Evolutionary conservation across 2,888 invertebrate genomes (phyloP), one percentile per base, ranked within the genome.

Genomic region (Rhimphoctona megacephalus): DNA sequence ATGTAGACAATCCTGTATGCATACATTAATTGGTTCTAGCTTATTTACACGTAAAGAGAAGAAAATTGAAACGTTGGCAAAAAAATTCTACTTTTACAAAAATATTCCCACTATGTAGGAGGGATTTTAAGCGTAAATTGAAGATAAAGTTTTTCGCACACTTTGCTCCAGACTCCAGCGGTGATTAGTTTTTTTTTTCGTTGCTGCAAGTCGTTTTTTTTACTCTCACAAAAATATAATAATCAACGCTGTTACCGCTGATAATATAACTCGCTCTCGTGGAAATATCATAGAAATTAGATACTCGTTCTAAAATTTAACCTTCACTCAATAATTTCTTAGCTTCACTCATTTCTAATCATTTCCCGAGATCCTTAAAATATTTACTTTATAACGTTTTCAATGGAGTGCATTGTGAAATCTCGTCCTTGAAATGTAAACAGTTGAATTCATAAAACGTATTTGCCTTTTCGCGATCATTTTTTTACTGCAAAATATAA

Each of bases 121-220:
- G 33, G 46, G 52, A 61, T 64, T 57, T 77, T 81, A 69, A 86
- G 86, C 77, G 77, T 49, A 83, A 83, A 86, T 73, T 81, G 73
- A 52, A 77, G 67, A 70, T 77, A 30, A 39, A 22, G 61, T 25
- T 85, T 83, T 66, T 77, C 64, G 30, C 77, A 66, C 66, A 77
- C 76, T 73, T 77, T 80, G 67, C 80, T 77, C n/a, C 67, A 33
- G 70, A 17, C 81, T 77, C 46, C 19, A 17, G 49, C 33, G 8
- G 64, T 43, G 46, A 73, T 82, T 70, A 72, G 46, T 19, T 61
- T 30, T 61, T 64, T 46, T 67, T 74, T 54, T 14, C 4, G 33
- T 6, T 67, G 74, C 22, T 33, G 49, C 1, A 54, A 49, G 11
- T 17, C 1, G 1, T 5, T 49, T 49, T 70, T n/a, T 46, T 72